These are phyloP conservation scores for Engraulis encrasicolus DNA, from an alignment of 2,113 vertebrate species.

Conservation along the genomic window DNA sequence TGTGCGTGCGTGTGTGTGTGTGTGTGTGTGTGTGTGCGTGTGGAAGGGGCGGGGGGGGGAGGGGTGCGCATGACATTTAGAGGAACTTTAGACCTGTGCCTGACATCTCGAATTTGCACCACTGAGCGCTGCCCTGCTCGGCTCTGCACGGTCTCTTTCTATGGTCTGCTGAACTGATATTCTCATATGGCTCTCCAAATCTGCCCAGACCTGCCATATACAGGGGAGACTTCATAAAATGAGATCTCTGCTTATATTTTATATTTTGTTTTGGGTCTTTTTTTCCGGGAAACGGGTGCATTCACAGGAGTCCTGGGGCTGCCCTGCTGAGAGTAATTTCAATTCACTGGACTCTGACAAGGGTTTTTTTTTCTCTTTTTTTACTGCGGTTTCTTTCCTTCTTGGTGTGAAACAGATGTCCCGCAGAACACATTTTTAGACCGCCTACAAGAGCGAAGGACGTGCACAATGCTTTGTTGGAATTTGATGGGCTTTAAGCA, in stretches of 20 bases:
- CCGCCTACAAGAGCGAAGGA: too few relatives aligned
- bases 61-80: slow-evolving; percentile 14
- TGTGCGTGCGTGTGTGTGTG: too few relatives aligned
- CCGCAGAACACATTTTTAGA: too few relatives aligned
- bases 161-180: slow-evolving; percentile 42
- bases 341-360: not conserved
- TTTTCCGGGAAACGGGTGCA: not conserved
- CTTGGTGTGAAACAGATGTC: too few relatives aligned
- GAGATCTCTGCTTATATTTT: slow-evolving; percentile 54
- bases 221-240: slow-evolving; percentile 56
- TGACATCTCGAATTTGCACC: slow-evolving; percentile 21
- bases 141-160: slow-evolving; percentile 40
- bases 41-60: too few relatives aligned
- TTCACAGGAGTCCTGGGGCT: not conserved
- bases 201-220: slow-evolving; percentile 58
- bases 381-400: not conserved
- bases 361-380: not conserved
- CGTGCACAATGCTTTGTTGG: too few relatives aligned
- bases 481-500: too few relatives aligned
- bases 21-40: too few relatives aligned
- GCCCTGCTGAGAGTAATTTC: not conserved
- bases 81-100: slow-evolving; percentile 17
- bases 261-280: not conserved
- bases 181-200: slow-evolving; percentile 47
- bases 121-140: slow-evolving; percentile 33